These are phyloP conservation scores for Amphipyra tragopoginis DNA, from an alignment of 2,888 invertebrate species.

Conservation along the genomic window DNA sequence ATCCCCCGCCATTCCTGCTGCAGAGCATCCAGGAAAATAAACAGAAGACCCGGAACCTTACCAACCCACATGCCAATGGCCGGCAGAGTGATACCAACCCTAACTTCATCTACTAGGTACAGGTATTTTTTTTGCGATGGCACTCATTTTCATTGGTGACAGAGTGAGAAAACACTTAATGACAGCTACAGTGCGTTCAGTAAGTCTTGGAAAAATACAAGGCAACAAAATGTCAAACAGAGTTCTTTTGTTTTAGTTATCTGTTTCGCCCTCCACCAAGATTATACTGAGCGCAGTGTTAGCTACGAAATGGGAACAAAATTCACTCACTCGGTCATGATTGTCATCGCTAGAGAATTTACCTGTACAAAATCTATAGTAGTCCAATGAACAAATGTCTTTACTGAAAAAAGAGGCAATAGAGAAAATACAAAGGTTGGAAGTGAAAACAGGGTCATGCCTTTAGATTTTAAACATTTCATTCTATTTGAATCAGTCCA, in stretches of 20 bases:
- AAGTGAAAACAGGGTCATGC: too few relatives aligned
- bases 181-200: conserved; percentile 15
- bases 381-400: conserved; percentile 8
- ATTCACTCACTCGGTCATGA: conserved; percentile 8
- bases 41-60: conserved; percentile 68
- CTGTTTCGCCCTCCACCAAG: background rate
- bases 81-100: conserved; percentile 83
- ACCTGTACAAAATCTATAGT: conserved; percentile 1
- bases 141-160: background rate
- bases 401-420: background rate
- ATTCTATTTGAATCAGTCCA: too few relatives aligned
- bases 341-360: conserved; percentile 2
- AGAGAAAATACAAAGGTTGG: conserved; percentile 7
- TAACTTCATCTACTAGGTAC: conserved; percentile 81
- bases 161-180: conserved; percentile 4
- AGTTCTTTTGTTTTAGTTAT: background rate
- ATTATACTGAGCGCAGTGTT: conserved; percentile 3
- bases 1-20: conserved; percentile 81
- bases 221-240: too few relatives aligned
- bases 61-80: conserved; percentile 72
- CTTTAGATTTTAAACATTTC: too few relatives aligned
- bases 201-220: background rate
- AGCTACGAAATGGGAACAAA: conserved; percentile 9
- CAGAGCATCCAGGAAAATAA: conserved; percentile 84
- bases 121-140: conserved; percentile 1